Base-by-base conservation (phyloP, 2,888 invertebrate genomes). In the Oscheius sp. region DNA sequence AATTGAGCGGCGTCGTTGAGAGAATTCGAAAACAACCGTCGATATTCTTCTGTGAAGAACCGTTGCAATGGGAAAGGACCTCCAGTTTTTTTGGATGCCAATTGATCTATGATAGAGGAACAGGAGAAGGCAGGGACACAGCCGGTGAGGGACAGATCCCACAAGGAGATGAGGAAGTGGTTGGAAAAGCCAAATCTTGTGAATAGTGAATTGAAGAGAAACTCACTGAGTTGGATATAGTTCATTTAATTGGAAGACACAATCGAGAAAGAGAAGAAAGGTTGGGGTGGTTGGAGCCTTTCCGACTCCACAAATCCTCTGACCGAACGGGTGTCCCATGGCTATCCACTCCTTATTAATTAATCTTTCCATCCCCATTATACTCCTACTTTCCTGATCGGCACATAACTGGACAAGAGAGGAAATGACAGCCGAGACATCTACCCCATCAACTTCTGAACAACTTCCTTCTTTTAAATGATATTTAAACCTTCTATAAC, bases 211-310 rank as follows among this genome's bases (percentile, higher is more conserved):
- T 9, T 9, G n/a, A 17, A 24, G 14, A 30, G 17, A 22, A 17
- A 57, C 72, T 67, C 9, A 77, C 78, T 92, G 91, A 0, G 91
- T 90, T 0, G 94, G 94, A 87, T 91, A 94, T 88, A 95, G 95
- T 80, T 91, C 91, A 79, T 91, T 88, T 61, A 96, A 89, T 88
- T 96, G 96, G 93, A 94, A 94, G 64, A 92, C 91, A 87, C 94
- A 93, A 88, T 97, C 96, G 56, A 97, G 90, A 88, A 93, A 95
- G 56, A 96, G 88, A 51, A 95, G 90, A 87, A 95, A 93, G 57
- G 95, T 89, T 0, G 95, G 95, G 56, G 54, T 24, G 30, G 67
- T 59, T 56, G 95, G 89, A 0, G 95, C 95, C 41, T 51, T 56
- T 12, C 44, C 47, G 12, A 67, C 63, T 24, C 74, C 73, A 24